Conservation (phyloP, 2,888 invertebrate species). For the Augochlorella aurata region DNA sequence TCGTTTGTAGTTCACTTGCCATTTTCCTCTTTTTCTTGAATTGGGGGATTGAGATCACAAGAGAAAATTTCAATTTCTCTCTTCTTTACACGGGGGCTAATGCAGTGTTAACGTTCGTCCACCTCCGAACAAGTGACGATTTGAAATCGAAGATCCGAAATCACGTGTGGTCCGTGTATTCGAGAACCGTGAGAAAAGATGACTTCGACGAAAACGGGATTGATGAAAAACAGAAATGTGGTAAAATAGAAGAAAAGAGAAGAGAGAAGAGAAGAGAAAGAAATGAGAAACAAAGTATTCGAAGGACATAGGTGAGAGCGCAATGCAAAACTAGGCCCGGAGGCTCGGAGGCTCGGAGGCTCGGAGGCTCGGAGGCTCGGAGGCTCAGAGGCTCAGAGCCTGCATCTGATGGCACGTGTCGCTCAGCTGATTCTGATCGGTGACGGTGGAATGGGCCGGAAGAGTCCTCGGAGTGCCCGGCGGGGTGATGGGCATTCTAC, state of each 20-base stretch:
- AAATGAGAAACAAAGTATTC: constrained; percentile 24
- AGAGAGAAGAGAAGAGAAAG: background rate
- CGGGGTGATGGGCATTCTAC: constrained; percentile 77
- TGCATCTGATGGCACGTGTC: constrained; percentile 81
- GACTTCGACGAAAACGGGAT: background rate
- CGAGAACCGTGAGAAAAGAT: background rate
- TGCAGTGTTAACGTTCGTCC: constrained; percentile 28
- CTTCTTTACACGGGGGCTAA: constrained; percentile 1
- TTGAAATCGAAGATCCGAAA: constrained; percentile 18
- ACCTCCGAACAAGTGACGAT: constrained; percentile 22
- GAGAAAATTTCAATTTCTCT: constrained; percentile 42
- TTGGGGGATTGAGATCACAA: constrained; percentile 68
- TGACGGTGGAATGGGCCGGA: constrained; percentile 48
- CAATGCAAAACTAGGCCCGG: constrained; percentile 48
- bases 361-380: constrained; percentile 23
- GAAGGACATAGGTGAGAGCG: constrained; percentile 23
- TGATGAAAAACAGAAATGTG: background rate
- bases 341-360: constrained; percentile 26
- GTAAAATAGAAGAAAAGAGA: background rate
- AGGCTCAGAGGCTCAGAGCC: constrained; percentile 74
- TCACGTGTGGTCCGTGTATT: constrained; percentile 1
- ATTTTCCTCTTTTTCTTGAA: constrained; percentile 30
- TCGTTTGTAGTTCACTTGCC: constrained; percentile 35
- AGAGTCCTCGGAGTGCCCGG: constrained; percentile 76
- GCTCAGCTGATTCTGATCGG: constrained; percentile 74